Conservation (phyloP, 2,113 vertebrate genomes). For the Uria aalge region DNA sequence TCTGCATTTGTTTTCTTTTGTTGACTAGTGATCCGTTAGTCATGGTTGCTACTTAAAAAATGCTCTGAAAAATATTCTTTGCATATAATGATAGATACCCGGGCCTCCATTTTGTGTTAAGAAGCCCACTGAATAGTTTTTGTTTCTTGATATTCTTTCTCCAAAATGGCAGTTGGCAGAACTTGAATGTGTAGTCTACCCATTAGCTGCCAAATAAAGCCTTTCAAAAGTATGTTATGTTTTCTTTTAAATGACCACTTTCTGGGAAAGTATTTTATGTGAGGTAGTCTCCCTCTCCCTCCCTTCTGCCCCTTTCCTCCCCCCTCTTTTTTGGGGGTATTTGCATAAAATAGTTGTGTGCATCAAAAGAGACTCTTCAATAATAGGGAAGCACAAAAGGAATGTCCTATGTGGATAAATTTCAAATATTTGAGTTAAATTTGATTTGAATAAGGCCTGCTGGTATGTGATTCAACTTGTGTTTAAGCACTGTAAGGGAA, state of each 20-base stretch:
- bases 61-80: neutral
- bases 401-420: neutral
- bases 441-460: neutral
- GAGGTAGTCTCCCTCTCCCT: neutral
- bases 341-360: neutral
- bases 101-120: neutral
- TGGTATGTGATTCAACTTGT: neutral
- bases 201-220: neutral
- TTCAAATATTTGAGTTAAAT: neutral
- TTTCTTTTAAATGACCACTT: neutral
- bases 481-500: neutral
- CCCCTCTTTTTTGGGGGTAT: neutral
- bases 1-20: neutral
- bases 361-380: neutral
- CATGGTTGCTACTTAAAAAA: neutral
- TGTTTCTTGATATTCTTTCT: neutral
- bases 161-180: neutral
- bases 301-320: accelerated
- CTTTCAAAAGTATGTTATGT: neutral
- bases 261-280: neutral
- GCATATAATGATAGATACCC: neutral
- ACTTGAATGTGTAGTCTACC: neutral
- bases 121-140: neutral
- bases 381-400: neutral
- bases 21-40: neutral